Conservation (phyloP, 1,140 invertebrate species). For the Drosophila pallidifrons region DNA sequence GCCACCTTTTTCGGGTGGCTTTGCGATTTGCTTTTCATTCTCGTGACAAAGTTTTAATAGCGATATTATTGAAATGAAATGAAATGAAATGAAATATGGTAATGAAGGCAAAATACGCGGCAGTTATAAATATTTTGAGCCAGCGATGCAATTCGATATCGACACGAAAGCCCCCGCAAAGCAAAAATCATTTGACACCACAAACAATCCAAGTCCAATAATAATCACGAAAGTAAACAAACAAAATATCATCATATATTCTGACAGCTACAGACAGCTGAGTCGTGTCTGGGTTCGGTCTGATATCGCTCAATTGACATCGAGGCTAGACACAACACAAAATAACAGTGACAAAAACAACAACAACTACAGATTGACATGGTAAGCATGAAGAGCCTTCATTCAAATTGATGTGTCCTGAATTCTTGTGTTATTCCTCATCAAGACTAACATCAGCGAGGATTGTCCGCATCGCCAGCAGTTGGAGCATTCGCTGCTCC, state of each 20-base stretch:
- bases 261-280: constrained; percentile 12
- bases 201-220: constrained; percentile 47
- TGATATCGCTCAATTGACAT: constrained; percentile 22
- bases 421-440: not conserved
- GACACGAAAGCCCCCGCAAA: constrained; percentile 48
- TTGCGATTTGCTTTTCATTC: constrained; percentile 71
- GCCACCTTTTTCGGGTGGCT: constrained; percentile 41
- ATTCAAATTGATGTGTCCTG: not conserved
- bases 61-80: constrained; percentile 82
- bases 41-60: constrained; percentile 84
- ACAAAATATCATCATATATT: constrained; percentile 14
- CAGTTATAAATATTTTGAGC: constrained; percentile 55
- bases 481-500: constrained; percentile 67
- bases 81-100: constrained; percentile 70
- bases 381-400: constrained; percentile 52
- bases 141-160: constrained; percentile 30
- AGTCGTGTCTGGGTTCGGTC: constrained; percentile 32
- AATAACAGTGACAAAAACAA: not conserved
- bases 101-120: constrained; percentile 73
- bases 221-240: constrained; percentile 35
- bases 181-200: constrained; percentile 48
- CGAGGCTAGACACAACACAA: constrained; percentile 17
- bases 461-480: constrained; percentile 73
- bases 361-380: constrained; percentile 37
- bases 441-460: constrained; percentile 38